These are phyloP conservation scores for Austrolebias charrua DNA, from an alignment of 2,797 vertebrate species.

Conservation along the genomic window DNA sequence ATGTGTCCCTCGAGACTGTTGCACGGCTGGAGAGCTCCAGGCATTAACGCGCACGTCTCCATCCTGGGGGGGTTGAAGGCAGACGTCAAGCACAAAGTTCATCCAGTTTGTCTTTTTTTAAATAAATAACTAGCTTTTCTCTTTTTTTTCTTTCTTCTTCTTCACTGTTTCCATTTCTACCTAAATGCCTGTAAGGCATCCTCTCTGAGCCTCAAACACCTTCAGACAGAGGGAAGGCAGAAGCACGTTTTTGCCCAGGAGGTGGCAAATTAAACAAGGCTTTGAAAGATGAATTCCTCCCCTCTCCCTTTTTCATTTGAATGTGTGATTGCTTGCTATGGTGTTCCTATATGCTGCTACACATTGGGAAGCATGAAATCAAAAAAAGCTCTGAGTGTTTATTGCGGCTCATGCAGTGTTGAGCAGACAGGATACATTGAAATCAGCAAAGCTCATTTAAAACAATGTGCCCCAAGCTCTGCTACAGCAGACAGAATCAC, in stretches of 20 bases:
- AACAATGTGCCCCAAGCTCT: conserved; percentile 44
- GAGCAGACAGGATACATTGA: conserved; percentile 58
- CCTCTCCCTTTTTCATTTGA: conserved; percentile 64
- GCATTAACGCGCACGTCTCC: conserved; percentile 54
- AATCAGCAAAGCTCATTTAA: conserved; percentile 59
- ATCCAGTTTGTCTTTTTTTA: conserved; percentile 57
- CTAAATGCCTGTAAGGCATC: conserved; percentile 53
- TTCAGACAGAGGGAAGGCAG: conserved; percentile 55
- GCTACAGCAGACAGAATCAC: conserved; percentile 28
- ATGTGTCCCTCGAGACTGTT: conserved; percentile 55
- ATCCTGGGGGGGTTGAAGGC: conserved; percentile 22
- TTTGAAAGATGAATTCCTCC: conserved; percentile 54
- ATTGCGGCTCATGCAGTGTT: conserved; percentile 52
- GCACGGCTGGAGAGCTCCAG: conserved; percentile 63
- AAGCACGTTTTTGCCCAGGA: conserved; percentile 61
- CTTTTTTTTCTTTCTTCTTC: background rate
- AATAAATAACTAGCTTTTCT: conserved; percentile 23
- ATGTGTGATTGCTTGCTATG: conserved; percentile 63
- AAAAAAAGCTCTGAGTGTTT: conserved; percentile 59
- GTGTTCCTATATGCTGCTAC: conserved; percentile 55
- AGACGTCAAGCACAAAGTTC: conserved; percentile 37
- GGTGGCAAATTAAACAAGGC: conserved; percentile 71
- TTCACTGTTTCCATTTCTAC: conserved; percentile 13
- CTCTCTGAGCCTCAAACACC: conserved; percentile 36
- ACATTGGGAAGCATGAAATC: conserved; percentile 73